Evolutionary conservation across 1,140 invertebrate species (phyloP).

Genomic region (Drosophila bipectinata): DNA sequence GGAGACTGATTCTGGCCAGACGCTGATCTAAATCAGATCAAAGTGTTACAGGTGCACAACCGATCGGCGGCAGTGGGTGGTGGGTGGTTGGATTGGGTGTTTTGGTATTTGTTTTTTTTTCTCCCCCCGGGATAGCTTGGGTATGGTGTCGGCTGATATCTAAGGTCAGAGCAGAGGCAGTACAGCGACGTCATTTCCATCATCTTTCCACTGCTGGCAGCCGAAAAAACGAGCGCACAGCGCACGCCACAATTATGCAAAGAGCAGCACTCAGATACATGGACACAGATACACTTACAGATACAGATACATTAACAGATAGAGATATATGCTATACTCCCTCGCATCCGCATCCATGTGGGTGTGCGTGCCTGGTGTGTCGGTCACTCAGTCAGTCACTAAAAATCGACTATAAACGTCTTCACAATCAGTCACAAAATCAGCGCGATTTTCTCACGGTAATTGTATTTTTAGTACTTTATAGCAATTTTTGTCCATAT

Average conservation of each 20-base stretch:
- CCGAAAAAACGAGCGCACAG: slow-evolving; percentile 58
- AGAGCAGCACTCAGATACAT: slow-evolving; percentile 43
- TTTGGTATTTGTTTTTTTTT: background rate
- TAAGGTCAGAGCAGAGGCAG: slow-evolving; percentile 48
- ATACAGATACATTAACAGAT: slow-evolving; percentile 6
- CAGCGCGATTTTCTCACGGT: slow-evolving; percentile 79
- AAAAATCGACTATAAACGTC: slow-evolving; percentile 81
- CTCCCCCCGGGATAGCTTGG: background rate
- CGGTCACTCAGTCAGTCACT: slow-evolving; percentile 72
- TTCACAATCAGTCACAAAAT: slow-evolving; percentile 82
- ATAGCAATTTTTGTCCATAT: slow-evolving; percentile 82
- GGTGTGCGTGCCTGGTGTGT: slow-evolving; percentile 8
- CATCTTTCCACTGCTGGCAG: slow-evolving; percentile 49
- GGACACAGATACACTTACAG: background rate
- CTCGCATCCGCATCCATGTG: slow-evolving; percentile 18
- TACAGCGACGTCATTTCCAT: slow-evolving; percentile 60
- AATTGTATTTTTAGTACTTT: slow-evolving; percentile 83
- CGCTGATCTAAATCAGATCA: slow-evolving; percentile 68
- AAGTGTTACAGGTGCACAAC: slow-evolving; percentile 68
- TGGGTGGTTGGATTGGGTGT: slow-evolving; percentile 16
- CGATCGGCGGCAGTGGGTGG: slow-evolving; percentile 5
- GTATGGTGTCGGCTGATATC: slow-evolving; percentile 32
- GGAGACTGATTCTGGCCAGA: slow-evolving; percentile 65
- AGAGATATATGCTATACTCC: slow-evolving; percentile 18
- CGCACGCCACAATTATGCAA: slow-evolving; percentile 67